Evolutionary conservation across 1,140 invertebrate genomes (phyloP), one percentile per base, ranked within the genome.

Genomic region (Caenorhabditis briggsae): DNA sequence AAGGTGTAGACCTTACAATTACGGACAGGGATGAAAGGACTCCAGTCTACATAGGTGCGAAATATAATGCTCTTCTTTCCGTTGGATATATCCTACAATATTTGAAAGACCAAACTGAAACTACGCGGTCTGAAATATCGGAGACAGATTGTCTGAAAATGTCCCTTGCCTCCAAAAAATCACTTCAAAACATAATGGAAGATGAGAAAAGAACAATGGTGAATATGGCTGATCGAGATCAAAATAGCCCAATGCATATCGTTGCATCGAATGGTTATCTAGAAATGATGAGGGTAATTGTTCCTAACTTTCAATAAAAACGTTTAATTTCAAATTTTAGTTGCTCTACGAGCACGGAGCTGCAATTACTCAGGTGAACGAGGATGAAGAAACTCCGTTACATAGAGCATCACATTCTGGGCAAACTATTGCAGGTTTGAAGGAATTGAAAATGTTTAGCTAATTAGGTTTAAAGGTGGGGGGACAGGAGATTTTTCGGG

Each of bases 201-300:
- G 20, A 78, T 11, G 70, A 50, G 70, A 78, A 50, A 50, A 50
- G 46, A 23, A 86, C 43, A 61, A 84, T 87, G 86, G 65, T 87
- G 16, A 84, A 87, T 58, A 46, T 25, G 16, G 11, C 64, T 5
- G 83, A 87, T 82, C 48, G 59, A 18, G 74, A 84, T 58, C 61
- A 82, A 43, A 82, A 84, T 16, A 82, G 61, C 46, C 82, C 86
- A 55, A 87, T 87, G 82, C 83, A 84, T 46, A 48, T 78, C 16
- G 86, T 85, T 23, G 48, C 61, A 25, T 55, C 43, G 41, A 87
- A 87, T 85, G 86, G 86, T 23, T 87, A 87, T 59, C 43, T 85
- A 58, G 86, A 87, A 65, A 78, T 56, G 46, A 56, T 82, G 46
- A 14, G 23, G 61, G 86, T 86, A 59, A 78, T 23, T n/a, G 20